Evolutionary conservation across 2,888 invertebrate genomes (phyloP).

Genomic region (Aphodius granarius): DNA sequence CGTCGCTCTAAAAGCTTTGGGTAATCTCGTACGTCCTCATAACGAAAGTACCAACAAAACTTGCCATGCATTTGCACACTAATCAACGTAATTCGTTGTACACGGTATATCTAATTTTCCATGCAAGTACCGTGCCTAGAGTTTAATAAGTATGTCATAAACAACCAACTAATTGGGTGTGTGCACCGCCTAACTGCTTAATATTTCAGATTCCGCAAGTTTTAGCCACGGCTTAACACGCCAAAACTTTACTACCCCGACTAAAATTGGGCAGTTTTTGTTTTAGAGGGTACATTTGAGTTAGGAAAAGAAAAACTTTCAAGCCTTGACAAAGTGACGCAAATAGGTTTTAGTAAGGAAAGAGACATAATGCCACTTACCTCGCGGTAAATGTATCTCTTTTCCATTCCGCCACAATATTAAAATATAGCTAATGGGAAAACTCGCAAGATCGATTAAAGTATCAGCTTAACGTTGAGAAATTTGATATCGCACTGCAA

Average conservation of each 20-base stretch:
- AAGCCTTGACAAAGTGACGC: no score
- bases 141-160: neutral
- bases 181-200: neutral
- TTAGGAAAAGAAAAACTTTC: no score
- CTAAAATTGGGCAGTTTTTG: no score
- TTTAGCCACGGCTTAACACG: neutral
- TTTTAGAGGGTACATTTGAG: no score
- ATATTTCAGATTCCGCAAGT: neutral
- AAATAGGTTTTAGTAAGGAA: no score
- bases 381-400: no score
- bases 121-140: neutral
- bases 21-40: neutral
- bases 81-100: neutral
- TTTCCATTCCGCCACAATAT: neutral
- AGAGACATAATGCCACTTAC: no score
- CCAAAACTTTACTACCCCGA: neutral
- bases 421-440: neutral
- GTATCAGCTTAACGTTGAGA: neutral
- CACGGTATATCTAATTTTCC: neutral
- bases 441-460: neutral
- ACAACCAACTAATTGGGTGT: neutral
- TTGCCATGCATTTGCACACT: neutral
- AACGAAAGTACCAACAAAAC: neutral
- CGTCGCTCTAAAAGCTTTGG: neutral
- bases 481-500: constrained; percentile 8